phyloP scores from a whole-genome alignment of 2,797 vertebrate genomes.

The Liparis tanakae region DNA sequence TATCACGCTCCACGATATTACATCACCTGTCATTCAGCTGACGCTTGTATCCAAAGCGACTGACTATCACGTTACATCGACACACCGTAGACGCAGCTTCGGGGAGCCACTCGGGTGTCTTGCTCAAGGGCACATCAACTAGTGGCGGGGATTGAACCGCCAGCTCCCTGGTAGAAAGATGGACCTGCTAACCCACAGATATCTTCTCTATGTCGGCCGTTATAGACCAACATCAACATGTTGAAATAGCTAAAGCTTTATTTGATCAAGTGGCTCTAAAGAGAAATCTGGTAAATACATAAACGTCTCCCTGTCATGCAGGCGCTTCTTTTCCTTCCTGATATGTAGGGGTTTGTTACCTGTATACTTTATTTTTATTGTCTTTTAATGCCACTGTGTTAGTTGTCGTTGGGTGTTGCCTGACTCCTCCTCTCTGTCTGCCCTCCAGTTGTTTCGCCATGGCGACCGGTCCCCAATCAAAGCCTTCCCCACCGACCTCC shows the following conservation, averaged over 20 bases:
- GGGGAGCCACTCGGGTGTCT: too few species aligned
- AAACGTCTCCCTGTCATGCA: not conserved
- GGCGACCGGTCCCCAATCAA: constrained; percentile 90
- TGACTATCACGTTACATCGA: too few species aligned
- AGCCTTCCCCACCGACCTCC: constrained; percentile 87
- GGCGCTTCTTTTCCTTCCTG: not conserved
- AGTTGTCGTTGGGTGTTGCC: not conserved
- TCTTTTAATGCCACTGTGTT: not conserved
- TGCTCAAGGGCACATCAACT: too few species aligned
- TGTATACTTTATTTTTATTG: not conserved
- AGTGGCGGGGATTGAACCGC: too few species aligned
- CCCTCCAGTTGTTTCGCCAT: constrained; percentile 88
- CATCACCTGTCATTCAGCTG: too few species aligned
- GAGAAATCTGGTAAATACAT: not conserved
- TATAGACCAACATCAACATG: not conserved
- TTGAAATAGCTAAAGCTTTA: not conserved
- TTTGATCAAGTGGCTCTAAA: not conserved
- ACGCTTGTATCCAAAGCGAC: too few species aligned
- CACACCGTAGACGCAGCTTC: too few species aligned
- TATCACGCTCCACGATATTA: too few species aligned
- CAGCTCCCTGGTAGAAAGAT: too few species aligned
- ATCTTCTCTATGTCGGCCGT: too few species aligned
- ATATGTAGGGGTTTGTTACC: not conserved
- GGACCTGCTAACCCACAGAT: too few species aligned
- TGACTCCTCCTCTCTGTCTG: not conserved